phyloP scores from a whole-genome alignment of 1,140 invertebrate genomes.

The Saccostrea echinata region DNA sequence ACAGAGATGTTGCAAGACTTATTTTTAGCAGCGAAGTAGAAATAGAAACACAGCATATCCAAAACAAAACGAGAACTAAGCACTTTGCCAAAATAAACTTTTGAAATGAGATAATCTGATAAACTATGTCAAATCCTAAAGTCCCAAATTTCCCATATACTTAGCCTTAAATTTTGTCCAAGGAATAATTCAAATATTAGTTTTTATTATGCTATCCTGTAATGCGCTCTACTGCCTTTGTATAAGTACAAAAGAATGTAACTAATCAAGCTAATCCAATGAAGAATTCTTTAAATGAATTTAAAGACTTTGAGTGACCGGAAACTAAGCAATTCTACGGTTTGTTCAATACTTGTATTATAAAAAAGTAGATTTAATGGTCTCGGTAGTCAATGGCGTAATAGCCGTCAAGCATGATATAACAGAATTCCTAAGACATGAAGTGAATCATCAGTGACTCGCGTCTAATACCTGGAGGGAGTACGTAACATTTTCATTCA shows the following conservation, averaged over 20 bases:
- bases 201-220: background rate
- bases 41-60: background rate
- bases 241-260: background rate
- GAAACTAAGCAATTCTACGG: background rate
- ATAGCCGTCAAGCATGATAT: background rate
- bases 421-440: background rate
- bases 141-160: background rate
- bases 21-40: conserved; percentile 24
- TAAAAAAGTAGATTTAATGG: background rate
- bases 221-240: background rate
- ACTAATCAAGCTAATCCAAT: background rate
- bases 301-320: background rate
- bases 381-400: background rate
- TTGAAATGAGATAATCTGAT: conserved; percentile 8
- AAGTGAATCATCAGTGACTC: conserved; percentile 9
- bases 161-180: too few species aligned
- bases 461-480: background rate
- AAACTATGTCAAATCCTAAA: background rate
- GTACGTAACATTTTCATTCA: conserved; percentile 12
- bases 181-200: too few species aligned
- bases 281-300: background rate
- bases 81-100: background rate
- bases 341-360: background rate
- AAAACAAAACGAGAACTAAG: background rate
- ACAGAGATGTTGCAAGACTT: background rate